Base-by-base conservation (phyloP, 2,888 invertebrate genomes). In the Pyrrhia umbra region DNA sequence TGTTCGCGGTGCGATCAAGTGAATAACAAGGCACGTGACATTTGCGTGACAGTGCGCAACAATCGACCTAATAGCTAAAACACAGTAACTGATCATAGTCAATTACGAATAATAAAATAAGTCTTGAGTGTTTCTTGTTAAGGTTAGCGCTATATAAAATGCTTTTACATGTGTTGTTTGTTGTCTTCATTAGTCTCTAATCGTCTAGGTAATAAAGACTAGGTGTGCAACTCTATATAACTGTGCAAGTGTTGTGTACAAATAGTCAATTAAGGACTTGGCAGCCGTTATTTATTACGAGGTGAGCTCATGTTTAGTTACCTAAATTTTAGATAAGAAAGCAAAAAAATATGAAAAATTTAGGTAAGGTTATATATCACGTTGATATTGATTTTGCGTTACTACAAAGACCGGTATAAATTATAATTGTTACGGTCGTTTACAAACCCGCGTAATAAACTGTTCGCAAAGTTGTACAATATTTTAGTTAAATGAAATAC, bases 1-100 rank as follows among this genome's bases (percentile, higher is more conserved):
- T 62, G 68, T 52, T 66, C 68, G 63, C 56, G 70, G 61, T 62
- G 75, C 71, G 77, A 75, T 77, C 74, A 80, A 79, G 80, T 82
- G 76, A 76, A 75, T 81, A 79, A 80, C 76, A 75, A 75, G 77
- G 23, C 77, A 68, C 78, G 81, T 89, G 90, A 87, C 90, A 90
- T 90, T 90, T 88, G 89, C 90, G 90, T 90, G 88, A 81, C 86
- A 79, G 55, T 55, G 60, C 50, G 60, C 67, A 59, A 65, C 83
- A 79, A 83, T 83, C 83, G 82, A 69, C 65, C 60, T 78, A 79
- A 80, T 80, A 81, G 70, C 75, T 63, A 70, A 67, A 77, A 74
- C 73, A 71, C 79, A 75, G 76, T 73, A 69, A 76, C 83, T 76
- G 82, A 86, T 85, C 80, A 78, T 81, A 85, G 82, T 84, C 86